Conservation (phyloP, 2,888 invertebrate species). For the Trissolcus japonicus region DNA sequence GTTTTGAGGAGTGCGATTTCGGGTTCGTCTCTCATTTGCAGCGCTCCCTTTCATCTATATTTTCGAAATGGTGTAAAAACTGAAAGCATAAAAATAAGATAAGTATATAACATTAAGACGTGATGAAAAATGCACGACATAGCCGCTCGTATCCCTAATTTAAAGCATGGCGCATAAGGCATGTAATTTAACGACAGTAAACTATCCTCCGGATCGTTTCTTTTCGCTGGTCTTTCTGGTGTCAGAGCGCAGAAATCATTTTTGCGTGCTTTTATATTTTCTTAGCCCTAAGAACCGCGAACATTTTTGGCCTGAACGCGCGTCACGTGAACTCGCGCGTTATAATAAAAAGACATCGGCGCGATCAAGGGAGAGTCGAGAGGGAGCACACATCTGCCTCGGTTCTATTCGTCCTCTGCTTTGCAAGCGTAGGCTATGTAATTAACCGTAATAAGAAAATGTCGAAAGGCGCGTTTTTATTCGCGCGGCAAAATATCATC, state of each 20-base stretch:
- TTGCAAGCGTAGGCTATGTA: conserved; percentile 45
- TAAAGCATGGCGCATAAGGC: conserved; percentile 23
- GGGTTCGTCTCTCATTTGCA: conserved; percentile 4
- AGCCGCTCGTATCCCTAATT: conserved; percentile 30
- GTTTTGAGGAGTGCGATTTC: too few species aligned
- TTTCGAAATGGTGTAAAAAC: conserved; percentile 18
- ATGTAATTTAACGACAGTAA: conserved; percentile 46
- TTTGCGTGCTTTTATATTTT: conserved; percentile 31
- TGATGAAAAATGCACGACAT: conserved; percentile 25
- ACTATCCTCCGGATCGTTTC: conserved; percentile 14
- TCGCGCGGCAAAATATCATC: conserved; percentile 53
- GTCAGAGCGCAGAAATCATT: conserved; percentile 6
- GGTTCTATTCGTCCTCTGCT: conserved; percentile 29
- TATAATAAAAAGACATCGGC: too few species aligned
- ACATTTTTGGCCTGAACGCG: conserved; percentile 34
- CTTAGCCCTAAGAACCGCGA: conserved; percentile 1
- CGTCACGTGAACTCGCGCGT: conserved; percentile 21
- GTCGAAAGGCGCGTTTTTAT: conserved; percentile 41
- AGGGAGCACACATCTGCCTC: conserved; percentile 53
- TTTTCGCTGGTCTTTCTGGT: background rate
- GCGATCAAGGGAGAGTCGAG: conserved; percentile 48
- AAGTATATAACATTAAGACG: background rate
- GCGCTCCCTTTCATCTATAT: conserved; percentile 13
- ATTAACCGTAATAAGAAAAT: conserved; percentile 58
- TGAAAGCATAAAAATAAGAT: conserved; percentile 6